Evolutionary conservation across 2,888 invertebrate genomes (phyloP), one percentile per base, ranked within the genome.

Genomic region (Drosophila anomelani): DNA sequence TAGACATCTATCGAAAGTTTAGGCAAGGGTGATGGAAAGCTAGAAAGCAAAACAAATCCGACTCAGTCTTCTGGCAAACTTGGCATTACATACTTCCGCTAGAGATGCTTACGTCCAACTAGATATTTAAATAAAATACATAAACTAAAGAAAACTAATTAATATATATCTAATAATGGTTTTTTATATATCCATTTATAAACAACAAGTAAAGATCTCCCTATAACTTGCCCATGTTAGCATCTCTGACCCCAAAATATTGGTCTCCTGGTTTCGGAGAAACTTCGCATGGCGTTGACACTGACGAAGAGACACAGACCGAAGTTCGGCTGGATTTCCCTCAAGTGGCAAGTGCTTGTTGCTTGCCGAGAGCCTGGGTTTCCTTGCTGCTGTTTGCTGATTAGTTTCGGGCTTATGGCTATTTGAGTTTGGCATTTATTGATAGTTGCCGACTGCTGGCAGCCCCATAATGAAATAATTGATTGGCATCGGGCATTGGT

Each of bases 1-100:
- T 75, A 74, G 80, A 76, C 79, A 85, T 85, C 82, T 72, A 75
- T 83, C 15, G 56, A 80, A 84, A 86, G 79, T 88, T 86, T 75
- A 26, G 46, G 55, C 26, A 39, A 29, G 60, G 36, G 38, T 44
- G 47, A 36, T 56, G 32, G 41, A 51, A 66, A 66, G 23, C 49
- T 47, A 17, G 41, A 46, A 29, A 32, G 29, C 38, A 32, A 63
- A 62, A 32, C 38, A 62, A 63, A 41, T 39, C 38, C 15, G 62
- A 32, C 32, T 46, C 23, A 17, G 10, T 53, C 53, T 17, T 36
- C 13, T 9, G n/a, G 23, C 15, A n/a, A 53, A n/a, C 23, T n/a
- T 23, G 41, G 29, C 13, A 12, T 26, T 26, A 15, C 6, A 5
- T 4, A 3, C 15, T 38, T 3, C 12, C 0, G 12, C 0, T 29